Evolutionary conservation across 2,888 invertebrate genomes (phyloP).

Genomic region (Trimorus sp.): DNA sequence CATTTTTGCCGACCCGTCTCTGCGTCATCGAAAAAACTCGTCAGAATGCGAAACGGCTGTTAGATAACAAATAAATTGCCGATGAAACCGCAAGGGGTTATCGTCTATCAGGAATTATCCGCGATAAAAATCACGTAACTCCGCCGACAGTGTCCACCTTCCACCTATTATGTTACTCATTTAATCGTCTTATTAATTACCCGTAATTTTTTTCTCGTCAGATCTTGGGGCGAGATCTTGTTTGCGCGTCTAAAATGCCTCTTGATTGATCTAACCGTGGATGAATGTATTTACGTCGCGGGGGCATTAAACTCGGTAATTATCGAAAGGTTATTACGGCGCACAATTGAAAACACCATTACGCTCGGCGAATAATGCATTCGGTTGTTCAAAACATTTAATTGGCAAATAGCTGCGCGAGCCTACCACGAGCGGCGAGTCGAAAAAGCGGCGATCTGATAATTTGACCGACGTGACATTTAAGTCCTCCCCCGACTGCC

Average conservation of each 20-base stretch:
- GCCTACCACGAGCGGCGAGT: conserved; percentile 7
- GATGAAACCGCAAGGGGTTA: neutral
- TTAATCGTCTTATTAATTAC: conserved; percentile 50
- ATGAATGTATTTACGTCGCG: conserved; percentile 47
- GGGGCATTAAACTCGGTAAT: conserved; percentile 59
- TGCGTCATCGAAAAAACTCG: neutral
- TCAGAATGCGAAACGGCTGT: neutral
- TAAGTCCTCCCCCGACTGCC: conserved; percentile 23
- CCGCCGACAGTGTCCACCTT: conserved; percentile 20
- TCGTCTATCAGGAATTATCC: neutral
- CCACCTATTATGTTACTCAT: conserved; percentile 45
- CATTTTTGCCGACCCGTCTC: too few relatives aligned
- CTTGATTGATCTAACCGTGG: conserved; percentile 55
- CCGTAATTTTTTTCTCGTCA: conserved; percentile 28
- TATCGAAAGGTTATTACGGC: conserved; percentile 58
- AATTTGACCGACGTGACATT: conserved; percentile 59
- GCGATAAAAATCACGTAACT: conserved; percentile 23
- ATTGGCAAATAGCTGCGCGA: conserved; percentile 34
- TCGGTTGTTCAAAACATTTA: conserved; percentile 46
- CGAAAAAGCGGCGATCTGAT: conserved; percentile 51
- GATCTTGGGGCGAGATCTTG: conserved; percentile 20
- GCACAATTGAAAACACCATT: conserved; percentile 54
- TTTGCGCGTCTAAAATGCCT: conserved; percentile 41
- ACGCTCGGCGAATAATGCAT: conserved; percentile 41
- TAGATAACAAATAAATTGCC: neutral